Base-by-base conservation (phyloP, 2,113 vertebrate species). In the Ceyx melanurus region DNA sequence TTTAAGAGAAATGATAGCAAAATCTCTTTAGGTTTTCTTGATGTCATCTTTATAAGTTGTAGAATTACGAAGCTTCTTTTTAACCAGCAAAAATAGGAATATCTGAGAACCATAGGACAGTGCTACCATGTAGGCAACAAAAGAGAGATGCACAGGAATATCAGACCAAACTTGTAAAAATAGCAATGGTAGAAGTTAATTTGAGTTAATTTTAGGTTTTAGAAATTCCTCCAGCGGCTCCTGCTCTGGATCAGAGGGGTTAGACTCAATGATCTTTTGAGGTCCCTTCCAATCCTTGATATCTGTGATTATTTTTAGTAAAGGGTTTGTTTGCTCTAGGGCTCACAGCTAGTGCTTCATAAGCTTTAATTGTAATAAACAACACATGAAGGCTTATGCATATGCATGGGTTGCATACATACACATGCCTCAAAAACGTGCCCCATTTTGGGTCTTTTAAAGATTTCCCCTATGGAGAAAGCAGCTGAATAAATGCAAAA, bases 401-500 rank as follows among this genome's bases (percentile, higher is more conserved):
- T 66, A 3, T 1, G 6, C 2, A 0, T 67, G 26, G 31, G 21
- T 48, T 48, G 23, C 25, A n/a, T 21, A 25, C 17, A 17, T 2
- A 46, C 0, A 0, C 0, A 1, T 35, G 33, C 56, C 60, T 79
- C 50, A 25, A 35, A 89, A 73, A 8, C 3, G 11, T 57, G 31
- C 56, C 33, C 0, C 0, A 9, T 45, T 80, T 77, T 40, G 12
- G n/a, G 11, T 4, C 53, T 53, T 72, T 66, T 50, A 8, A 91
- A 43, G 54, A 50, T 50, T 80, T 92, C 43, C 71, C 13, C 6
- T 48, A 15, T 45, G 18, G 28, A 70, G 37, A 70, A 75, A 61
- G 53, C 70, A 75, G 48, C 45, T 65, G 43, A 90, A 70, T 73
- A 77, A 48, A 83, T 67, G 48, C 42, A 25, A 61, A 77, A 74